Evolutionary conservation across 2,797 vertebrate genomes (phyloP).

Genomic region (Acrossocheilus fasciatus): DNA sequence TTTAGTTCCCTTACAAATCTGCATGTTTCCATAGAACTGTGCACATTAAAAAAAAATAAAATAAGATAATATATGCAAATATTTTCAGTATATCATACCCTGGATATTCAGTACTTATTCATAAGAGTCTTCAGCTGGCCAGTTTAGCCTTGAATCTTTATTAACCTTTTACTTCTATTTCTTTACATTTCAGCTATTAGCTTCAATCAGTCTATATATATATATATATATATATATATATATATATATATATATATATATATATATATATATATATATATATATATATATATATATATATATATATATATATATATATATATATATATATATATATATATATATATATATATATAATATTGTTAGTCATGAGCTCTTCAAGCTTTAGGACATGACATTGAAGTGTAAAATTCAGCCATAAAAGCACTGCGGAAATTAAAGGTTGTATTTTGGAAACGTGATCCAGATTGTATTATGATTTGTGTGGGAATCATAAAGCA

Average conservation of each 20-base stretch:
- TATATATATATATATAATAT: background rate
- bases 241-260: background rate
- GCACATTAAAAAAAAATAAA: background rate
- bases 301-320: too few species aligned
- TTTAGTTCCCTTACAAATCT: background rate
- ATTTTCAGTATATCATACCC: background rate
- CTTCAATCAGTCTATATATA: background rate
- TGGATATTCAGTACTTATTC: background rate
- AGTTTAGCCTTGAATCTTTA: conserved; percentile 7
- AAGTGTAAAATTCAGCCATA: background rate
- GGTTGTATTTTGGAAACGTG: background rate
- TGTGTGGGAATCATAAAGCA: conserved; percentile 19
- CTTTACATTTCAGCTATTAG: background rate
- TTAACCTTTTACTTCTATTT: background rate
- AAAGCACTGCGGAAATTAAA: background rate
- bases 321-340: too few species aligned
- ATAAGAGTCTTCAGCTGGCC: background rate
- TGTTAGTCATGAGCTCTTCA: background rate
- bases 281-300: background rate
- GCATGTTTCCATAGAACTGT: background rate
- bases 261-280: too few species aligned
- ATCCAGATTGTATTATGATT: background rate
- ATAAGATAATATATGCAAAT: background rate
- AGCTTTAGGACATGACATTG: background rate
- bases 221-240: too few species aligned